These are phyloP conservation scores for Malurus alboscapulatus DNA, from an alignment of 2,113 vertebrate species.

Conservation along the genomic window DNA sequence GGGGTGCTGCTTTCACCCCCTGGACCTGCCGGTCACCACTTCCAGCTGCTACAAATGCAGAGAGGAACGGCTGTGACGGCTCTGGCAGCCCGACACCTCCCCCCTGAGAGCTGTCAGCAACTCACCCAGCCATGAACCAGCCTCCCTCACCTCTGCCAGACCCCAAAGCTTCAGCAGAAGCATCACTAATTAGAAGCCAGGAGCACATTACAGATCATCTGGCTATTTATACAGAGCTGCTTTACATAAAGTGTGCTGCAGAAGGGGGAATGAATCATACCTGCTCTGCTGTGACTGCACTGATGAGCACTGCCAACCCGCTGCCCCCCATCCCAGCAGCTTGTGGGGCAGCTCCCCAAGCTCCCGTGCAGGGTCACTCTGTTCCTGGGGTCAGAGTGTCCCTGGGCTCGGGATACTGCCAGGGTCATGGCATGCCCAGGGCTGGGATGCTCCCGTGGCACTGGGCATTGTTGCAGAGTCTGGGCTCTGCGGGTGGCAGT, in stretches of 20 bases:
- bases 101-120: background rate
- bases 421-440: background rate
- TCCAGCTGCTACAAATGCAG: background rate
- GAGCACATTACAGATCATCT: conserved; percentile 10
- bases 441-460: background rate
- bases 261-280: conserved; percentile 38
- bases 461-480: too few relatives aligned
- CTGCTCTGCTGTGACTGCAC: background rate
- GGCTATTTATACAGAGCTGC: conserved; percentile 19
- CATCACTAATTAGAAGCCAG: background rate
- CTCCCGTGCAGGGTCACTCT: background rate
- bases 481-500: rapidly evolving
- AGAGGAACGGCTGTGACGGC: rapidly evolving
- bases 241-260: conserved; percentile 50
- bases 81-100: background rate
- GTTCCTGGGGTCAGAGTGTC: rapidly evolving
- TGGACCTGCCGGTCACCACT: background rate
- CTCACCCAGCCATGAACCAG: background rate
- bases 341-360: background rate
- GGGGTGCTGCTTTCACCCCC: background rate
- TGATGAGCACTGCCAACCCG: rapidly evolving
- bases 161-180: background rate
- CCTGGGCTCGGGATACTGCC: rapidly evolving
- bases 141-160: background rate
- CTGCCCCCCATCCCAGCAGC: background rate